A percentile compares a stretch with the other conserved stretches of the same genome.
These are phyloP conservation scores for Thunnus thynnus DNA, from an alignment of 2,113 vertebrate genomes.

Conservation along the genomic window DNA sequence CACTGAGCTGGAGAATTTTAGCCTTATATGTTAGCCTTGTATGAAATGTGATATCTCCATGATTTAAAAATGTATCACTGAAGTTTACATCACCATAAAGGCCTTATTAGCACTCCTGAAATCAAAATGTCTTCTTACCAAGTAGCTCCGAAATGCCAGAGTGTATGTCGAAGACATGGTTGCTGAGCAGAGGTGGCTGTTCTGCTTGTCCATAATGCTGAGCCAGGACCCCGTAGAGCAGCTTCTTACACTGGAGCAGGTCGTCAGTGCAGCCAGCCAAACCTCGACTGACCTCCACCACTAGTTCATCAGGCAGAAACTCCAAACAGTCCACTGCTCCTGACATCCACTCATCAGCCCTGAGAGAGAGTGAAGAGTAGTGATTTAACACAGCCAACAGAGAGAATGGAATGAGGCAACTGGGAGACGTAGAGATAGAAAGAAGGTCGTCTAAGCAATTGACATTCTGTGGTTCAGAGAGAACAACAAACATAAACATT, in stretches of 20 bases:
- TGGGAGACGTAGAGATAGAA: not conserved
- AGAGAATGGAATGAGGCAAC: not conserved
- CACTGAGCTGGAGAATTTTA: not conserved
- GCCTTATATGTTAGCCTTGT: too few species aligned
- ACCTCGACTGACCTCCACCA: constrained; percentile 94
- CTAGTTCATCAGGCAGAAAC: constrained; percentile 92
- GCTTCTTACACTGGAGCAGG: constrained; percentile 86
- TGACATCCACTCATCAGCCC: constrained; percentile 95
- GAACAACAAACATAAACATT: not conserved
- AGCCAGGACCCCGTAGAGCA: constrained; percentile 90
- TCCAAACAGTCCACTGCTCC: constrained; percentile 95
- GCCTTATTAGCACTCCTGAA: constrained; percentile 80
- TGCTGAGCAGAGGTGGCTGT: constrained; percentile 89
- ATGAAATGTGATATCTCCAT: too few species aligned
- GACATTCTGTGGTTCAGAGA: not conserved
- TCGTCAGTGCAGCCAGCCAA: constrained; percentile 87
- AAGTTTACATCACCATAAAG: not conserved
- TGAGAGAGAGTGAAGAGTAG: constrained; percentile 60
- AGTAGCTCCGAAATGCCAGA: constrained; percentile 94
- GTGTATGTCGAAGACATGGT: constrained; percentile 93
- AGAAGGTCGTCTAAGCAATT: not conserved
- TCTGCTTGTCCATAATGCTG: constrained; percentile 88
- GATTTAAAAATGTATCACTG: not conserved
- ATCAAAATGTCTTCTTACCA: constrained; percentile 83
- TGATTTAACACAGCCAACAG: not conserved